Evolutionary conservation across 2,113 vertebrate species (phyloP), one percentile per base, ranked within the genome.

Genomic region (Triplophysa dalaica): DNA sequence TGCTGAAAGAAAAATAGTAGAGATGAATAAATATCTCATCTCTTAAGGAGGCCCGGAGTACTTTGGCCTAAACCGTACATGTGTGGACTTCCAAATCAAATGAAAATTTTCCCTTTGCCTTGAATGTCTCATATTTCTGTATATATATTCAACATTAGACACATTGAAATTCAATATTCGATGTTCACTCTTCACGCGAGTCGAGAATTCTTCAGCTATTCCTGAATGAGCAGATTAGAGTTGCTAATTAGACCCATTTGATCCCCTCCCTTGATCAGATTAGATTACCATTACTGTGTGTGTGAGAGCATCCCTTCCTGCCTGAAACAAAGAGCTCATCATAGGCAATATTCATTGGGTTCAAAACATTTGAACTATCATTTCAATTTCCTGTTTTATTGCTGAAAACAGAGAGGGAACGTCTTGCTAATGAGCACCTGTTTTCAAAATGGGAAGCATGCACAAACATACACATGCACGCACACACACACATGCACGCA

Each of bases 351-450:
- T 68, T 77, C 82, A 77, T 1, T 61, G 24, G 26, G 60, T 62
- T 83, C 65, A 56, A 72, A 73, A 83, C 56, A 66, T 65, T 75
- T 48, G 45, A 75, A 63, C n/a, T 21, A 73, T 24, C 16, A 24
- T 61, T 78, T 70, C 74, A 29, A 75, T 68, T 16, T 45, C 19
- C 16, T 2, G 56, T 24, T 79, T 16, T 54, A 64, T 67, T 43
- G 19, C 65, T 48, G 11, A 48, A 80, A 80, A 45, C 21, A 48
- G 7, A 62, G 67, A 66, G 19, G 60, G 50, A 67, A 73, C 65
- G 22, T 58, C 70, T 75, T 43, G 56, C 29, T 79, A 70, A 75
- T 75, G 65, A 76, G 63, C 77, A 83, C 77, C 77, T 83, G 78
- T 79, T 66, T 72, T 21, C 9, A 2, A 38, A 75, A 73, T 60